Base-by-base conservation (phyloP, 2,888 invertebrate genomes). In the Leptopterna dolabrata region DNA sequence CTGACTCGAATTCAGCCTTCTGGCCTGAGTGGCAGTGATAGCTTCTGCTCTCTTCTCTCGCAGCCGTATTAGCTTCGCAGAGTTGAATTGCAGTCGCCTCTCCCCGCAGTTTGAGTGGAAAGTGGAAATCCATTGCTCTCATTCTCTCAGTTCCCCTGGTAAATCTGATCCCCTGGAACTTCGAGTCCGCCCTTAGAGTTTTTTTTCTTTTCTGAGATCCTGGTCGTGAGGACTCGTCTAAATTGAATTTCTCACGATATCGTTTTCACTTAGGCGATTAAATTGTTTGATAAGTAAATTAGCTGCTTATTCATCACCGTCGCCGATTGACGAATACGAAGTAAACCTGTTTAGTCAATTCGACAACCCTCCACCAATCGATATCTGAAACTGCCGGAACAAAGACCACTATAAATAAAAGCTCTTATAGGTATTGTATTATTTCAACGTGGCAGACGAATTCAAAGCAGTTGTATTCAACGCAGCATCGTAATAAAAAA, bases 141-240 rank as follows among this genome's bases (percentile, higher is more conserved):
- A 63, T 55, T 24, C 63, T 19, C 63, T 11, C 63, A 63, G 24
- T 36, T 63, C 63, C n/a, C 24, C 63, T 24, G 63, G 0, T 63
- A 63, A 63, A 63, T 63, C 63, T 63, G 63, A 63, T 63, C 63
- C 63, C n/a, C 63, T 63, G 24, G 63, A 63, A 63, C 63, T 63
- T 63, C 19, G 24, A 11, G 63, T n/a, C n/a, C n/a, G n/a, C n/a
- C n/a, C 63, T 63, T 24, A 24, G 63, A 63, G 24, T 63, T 63
- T 63, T 63, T 63, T 36, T 36, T 2, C 7, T 7, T 36, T 36
- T 36, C 7, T 36, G 4, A 36, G 27, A 63, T 11, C 24, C 9
- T 63, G 63, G 6, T 2, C 63, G 63, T 24, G 27, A 63, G 24
- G 27, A 11, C 7, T n/a, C 24, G 6, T 63, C 63, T 63, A 63